Base-by-base conservation (phyloP, 2,888 invertebrate species). In the Teinopalpus imperialis region DNA sequence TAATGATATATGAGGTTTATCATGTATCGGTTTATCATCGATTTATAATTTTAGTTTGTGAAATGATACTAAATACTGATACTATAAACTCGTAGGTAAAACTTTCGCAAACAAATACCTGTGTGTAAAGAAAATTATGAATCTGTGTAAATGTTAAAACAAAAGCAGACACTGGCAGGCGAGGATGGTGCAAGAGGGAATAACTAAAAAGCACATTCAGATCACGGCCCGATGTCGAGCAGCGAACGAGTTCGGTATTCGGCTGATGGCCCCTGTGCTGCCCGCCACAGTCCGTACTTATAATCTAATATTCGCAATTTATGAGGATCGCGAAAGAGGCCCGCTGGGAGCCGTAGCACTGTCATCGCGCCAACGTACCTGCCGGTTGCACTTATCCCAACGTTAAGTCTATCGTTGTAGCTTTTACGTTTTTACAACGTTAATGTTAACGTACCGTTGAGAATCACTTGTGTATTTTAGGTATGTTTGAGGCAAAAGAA, bases 251-350 rank as follows among this genome's bases (percentile, higher is more conserved):
- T 76, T 81, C 76, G 80, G 80, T 77, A 76, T 78, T 80, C 74
- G 69, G 69, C 66, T 80, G 82, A 85, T 82, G 78, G 82, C 73
- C 74, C 82, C 81, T 57, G 69, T 55, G 73, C 64, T 57, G 56
- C 63, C 52, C 66, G 69, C 81, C 81, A 77, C 85, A 79, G 73
- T 74, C 77, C 79, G 81, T 79, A 83, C 85, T 87, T 86, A 86
- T 87, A 85, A 87, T 87, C 85, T 87, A 87, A 87, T 87, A 87
- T 86, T 85, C 81, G 81, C 83, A 87, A 87, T 87, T 86, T 85
- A 86, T 82, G 83, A 79, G 85, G 82, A 81, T 83, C 83, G 77
- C 77, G 69, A 71, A 67, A 75, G 71, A 66, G 74, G 71, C 65
- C 86, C 81, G 62, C 61, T 52, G 86, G 86, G 85, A 81, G 70